Conservation (phyloP, 2,113 vertebrate genomes). For the Hoplias malabaricus region DNA sequence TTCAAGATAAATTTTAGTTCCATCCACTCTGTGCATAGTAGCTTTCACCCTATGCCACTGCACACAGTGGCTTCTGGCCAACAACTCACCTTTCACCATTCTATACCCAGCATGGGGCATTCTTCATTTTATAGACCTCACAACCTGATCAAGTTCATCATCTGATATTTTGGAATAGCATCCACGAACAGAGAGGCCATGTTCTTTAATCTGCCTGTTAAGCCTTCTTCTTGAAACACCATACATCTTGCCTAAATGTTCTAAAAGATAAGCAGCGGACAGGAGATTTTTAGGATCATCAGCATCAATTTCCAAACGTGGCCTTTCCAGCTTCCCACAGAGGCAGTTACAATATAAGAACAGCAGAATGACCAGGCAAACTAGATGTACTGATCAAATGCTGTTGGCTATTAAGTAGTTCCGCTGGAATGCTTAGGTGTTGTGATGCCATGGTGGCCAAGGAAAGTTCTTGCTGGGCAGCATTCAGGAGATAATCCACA, state of each 20-base stretch:
- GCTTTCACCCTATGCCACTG: conserved; percentile 12
- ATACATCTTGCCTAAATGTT: not conserved
- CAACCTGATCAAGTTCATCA: conserved; percentile 16
- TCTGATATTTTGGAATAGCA: conserved; percentile 12
- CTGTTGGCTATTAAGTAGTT: too few species aligned
- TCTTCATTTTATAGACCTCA: conserved; percentile 29
- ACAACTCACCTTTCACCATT: conserved; percentile 8
- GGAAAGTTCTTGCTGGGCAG: too few species aligned
- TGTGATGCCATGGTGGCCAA: too few species aligned
- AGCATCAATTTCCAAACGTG: not conserved
- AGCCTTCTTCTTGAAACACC: not conserved
- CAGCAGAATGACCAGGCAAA: too few species aligned
- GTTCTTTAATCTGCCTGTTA: not conserved
- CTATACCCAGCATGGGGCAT: too few species aligned
- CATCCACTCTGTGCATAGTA: conserved; percentile 10
- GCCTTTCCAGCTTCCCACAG: not conserved
- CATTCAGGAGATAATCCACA: too few species aligned
- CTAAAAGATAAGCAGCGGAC: not conserved
- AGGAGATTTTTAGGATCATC: conserved; percentile 14
- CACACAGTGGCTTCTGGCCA: conserved; percentile 4
- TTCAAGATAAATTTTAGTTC: conserved; percentile 22
- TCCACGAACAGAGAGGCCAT: conserved; percentile 2
- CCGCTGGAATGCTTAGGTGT: too few species aligned
- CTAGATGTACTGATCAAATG: too few species aligned
- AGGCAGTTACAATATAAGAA: not conserved